A percentile compares a stretch with the other conserved stretches of the same genome.
Conservation (phyloP, 2,113 vertebrate species). For the Callipepla squamata region DNA sequence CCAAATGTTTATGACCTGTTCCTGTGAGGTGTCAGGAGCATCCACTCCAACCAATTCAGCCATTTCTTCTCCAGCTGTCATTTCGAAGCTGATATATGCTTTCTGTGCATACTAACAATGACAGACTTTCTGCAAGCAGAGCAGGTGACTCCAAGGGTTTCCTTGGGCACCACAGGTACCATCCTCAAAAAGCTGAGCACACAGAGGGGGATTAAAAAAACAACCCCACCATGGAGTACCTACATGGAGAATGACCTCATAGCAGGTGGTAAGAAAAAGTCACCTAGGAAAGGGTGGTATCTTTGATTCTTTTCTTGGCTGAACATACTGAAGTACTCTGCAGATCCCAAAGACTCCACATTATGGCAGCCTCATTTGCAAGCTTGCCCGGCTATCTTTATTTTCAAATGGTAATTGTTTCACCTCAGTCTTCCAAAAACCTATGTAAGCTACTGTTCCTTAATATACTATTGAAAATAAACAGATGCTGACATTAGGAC, state of each 20-base stretch:
- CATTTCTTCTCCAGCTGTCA: neutral
- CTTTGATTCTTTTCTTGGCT: neutral
- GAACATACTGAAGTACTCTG: neutral
- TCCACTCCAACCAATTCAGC: accelerated
- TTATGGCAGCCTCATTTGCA: neutral
- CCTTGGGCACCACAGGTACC: neutral
- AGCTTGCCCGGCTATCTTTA: neutral
- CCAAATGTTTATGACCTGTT: neutral
- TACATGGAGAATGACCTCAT: neutral
- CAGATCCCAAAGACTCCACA: neutral
- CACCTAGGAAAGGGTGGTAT: neutral
- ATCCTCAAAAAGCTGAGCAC: neutral
- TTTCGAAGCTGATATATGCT: neutral
- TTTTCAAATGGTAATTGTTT: neutral
- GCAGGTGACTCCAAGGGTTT: neutral
- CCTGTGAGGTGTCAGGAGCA: neutral
- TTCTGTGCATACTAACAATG: neutral
- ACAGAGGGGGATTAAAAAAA: accelerated
- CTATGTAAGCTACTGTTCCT: neutral
- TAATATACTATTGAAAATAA: neutral
- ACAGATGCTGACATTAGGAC: neutral
- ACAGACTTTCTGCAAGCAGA: neutral
- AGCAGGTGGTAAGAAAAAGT: neutral
- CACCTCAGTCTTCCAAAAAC: neutral
- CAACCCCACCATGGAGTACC: too few species aligned